Evolutionary conservation across 64 coral and sea anemone species (phyloP).

Genomic region (Actinia equina): DNA sequence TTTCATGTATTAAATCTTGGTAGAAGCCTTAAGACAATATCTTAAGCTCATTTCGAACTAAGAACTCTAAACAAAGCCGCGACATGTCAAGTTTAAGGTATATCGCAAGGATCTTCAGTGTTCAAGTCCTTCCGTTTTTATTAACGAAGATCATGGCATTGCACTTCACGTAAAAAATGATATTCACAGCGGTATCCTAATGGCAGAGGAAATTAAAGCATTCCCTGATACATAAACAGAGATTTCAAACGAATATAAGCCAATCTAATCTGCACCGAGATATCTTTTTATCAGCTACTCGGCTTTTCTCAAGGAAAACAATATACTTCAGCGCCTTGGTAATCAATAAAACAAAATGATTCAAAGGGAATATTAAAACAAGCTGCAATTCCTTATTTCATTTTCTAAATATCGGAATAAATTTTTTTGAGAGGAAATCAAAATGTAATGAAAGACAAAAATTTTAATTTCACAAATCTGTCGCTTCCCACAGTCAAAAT

Average conservation of each 20-base stretch:
- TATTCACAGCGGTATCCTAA: constrained; percentile 23
- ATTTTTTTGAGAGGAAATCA: neutral
- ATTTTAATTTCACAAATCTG: neutral
- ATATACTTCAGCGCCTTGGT: neutral
- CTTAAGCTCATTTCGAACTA: constrained; percentile 9
- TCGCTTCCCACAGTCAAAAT: neutral
- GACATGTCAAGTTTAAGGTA: neutral
- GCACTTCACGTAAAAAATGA: constrained; percentile 22
- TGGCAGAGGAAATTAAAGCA: constrained; percentile 53
- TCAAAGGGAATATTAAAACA: neutral
- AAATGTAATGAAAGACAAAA: neutral
- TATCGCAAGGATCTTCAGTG: constrained; percentile 6
- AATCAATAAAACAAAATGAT: constrained; percentile 14
- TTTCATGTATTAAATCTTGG: neutral
- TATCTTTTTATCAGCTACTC: constrained; percentile 15
- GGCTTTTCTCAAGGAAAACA: constrained; percentile 12
- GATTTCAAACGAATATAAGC: constrained; percentile 31
- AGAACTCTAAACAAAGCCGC: constrained; percentile 11
- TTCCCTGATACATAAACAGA: constrained; percentile 45
- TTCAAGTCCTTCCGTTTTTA: constrained; percentile 26
- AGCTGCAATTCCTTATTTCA: neutral
- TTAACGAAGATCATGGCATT: constrained; percentile 57
- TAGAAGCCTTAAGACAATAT: neutral
- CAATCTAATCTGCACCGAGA: constrained; percentile 7
- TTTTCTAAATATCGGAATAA: neutral